Base-by-base conservation (phyloP, 2,797 vertebrate species). In the Tapirus indicus region DNA sequence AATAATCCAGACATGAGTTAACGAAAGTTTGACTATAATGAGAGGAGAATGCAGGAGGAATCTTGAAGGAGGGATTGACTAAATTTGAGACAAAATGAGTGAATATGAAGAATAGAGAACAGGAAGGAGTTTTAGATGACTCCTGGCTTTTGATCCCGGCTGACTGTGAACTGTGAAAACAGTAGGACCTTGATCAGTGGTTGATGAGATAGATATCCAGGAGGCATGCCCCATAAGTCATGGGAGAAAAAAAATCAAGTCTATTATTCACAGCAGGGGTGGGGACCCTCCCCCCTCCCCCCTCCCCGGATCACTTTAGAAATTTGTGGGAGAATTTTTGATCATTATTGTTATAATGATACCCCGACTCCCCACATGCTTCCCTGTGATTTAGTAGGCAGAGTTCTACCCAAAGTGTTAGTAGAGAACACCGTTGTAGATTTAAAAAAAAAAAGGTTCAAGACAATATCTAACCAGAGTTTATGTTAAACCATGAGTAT, bases 1-100 rank as follows among this genome's bases (percentile, higher is more conserved):
- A 64, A 54, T 95, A 85, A 87, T 92, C 35, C 35, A 92, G 85
- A 90, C 32, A 27, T 60, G 64, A 72, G 38, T 95, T 93, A 79
- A 77, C 20, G 86, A 41, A 71, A 41, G 13, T 64, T 84, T 41
- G 20, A 69, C n/a, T 87, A 6, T 83, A 62, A 64, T 74, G 32
- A 86, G 94, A 95, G 44, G 60, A 91, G 47, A 68, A 68, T 91
- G 64, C 52, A 60, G 66, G 58, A 83, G 79, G 52, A 72, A 9
- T 88, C 62, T 87, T 84, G 27, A 85, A 85, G 52, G 21, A 49
- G 23, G 25, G 79, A 21, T 44, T 92, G 92, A 49, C 47, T 10
- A 29, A 38, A 88, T 87, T 71, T 88, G 64, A 80, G 83, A 80
- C 44, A 66, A 54, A 95, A 72, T 95, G 58, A 52, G 20, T 88